Evolutionary conservation across 2,113 vertebrate genomes (phyloP).

Genomic region (Tachysurus fulvidraco): DNA sequence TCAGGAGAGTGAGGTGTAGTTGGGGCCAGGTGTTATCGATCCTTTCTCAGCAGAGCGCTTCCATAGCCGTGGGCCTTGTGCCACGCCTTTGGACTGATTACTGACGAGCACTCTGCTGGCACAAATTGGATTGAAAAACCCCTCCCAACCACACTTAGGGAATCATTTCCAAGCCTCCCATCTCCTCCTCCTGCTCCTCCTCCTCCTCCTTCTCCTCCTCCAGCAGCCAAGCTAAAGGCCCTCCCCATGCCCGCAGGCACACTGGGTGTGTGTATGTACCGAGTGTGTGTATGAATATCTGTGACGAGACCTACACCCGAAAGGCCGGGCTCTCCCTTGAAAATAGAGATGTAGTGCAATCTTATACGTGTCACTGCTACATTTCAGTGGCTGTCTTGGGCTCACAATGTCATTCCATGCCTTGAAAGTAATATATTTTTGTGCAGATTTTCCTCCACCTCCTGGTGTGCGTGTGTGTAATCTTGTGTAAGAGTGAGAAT

Average conservation of each 20-base stretch:
- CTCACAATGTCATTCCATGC: neutral
- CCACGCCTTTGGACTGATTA: conserved; percentile 56
- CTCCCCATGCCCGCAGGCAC: conserved; percentile 33
- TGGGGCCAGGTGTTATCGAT: conserved; percentile 49
- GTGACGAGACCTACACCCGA: conserved; percentile 16
- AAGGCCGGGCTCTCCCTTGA: conserved; percentile 22
- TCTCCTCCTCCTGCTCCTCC: conserved; percentile 32
- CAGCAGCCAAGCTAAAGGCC: conserved; percentile 36
- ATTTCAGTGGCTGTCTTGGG: conserved; percentile 11
- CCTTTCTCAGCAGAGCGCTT: conserved; percentile 44
- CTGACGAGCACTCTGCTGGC: conserved; percentile 51
- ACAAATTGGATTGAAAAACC: conserved; percentile 58
- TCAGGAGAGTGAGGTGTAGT: conserved; percentile 37
- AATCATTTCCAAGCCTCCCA: conserved; percentile 49
- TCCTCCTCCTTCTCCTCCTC: conserved; percentile 24
- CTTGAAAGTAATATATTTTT: conserved; percentile 32
- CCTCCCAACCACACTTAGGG: conserved; percentile 55
- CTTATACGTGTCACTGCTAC: conserved; percentile 43
- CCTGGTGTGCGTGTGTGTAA: conserved; percentile 21
- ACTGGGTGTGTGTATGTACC: neutral
- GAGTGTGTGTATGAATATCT: neutral
- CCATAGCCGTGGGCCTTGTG: conserved; percentile 45
- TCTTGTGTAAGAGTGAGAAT: conserved; percentile 38
- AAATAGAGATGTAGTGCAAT: conserved; percentile 36
- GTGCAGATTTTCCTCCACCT: conserved; percentile 8